phyloP scores from a whole-genome alignment of 2,888 invertebrate species.

The Drosophila longiperda region DNA sequence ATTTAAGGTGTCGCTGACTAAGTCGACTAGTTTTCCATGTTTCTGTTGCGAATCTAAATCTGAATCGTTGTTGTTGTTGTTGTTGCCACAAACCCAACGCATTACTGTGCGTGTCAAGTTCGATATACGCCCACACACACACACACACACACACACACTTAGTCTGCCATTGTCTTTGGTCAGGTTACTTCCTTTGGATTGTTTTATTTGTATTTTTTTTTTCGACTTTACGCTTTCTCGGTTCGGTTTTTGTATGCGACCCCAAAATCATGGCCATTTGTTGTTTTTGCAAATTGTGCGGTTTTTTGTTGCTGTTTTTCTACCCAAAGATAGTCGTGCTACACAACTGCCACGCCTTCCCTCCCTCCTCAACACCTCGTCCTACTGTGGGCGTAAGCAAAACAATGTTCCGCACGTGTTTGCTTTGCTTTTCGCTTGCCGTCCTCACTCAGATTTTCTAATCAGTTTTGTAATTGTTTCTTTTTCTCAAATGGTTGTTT shows the following conservation, averaged over 20 bases:
- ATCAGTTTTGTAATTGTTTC: slow-evolving; percentile 80
- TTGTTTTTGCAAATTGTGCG: slow-evolving; percentile 79
- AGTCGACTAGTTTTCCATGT: slow-evolving; percentile 69
- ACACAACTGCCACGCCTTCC: slow-evolving; percentile 1
- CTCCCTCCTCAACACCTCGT: background rate
- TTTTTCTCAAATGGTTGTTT: slow-evolving; percentile 42
- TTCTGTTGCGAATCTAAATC: slow-evolving; percentile 25
- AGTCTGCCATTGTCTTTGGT: slow-evolving; percentile 37
- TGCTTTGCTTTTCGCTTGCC: slow-evolving; percentile 46
- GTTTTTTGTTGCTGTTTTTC: slow-evolving; percentile 57
- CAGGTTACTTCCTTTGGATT: slow-evolving; percentile 22
- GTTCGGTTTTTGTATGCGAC: slow-evolving; percentile 44
- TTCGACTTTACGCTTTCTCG: slow-evolving; percentile 22
- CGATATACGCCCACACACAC: slow-evolving; percentile 60
- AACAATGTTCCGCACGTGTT: slow-evolving; percentile 70
- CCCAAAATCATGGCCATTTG: slow-evolving; percentile 66
- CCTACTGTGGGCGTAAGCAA: slow-evolving; percentile 62
- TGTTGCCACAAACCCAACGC: slow-evolving; percentile 60
- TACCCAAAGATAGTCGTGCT: slow-evolving; percentile 16
- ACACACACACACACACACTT: slow-evolving; percentile 23
- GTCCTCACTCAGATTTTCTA: slow-evolving; percentile 68
- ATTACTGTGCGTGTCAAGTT: slow-evolving; percentile 71
- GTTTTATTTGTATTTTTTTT: slow-evolving; percentile 23
- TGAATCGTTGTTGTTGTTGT: slow-evolving; percentile 22
- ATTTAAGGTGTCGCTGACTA: slow-evolving; percentile 75